Percentiles rank a stretch among this genome's conserved stretches.
phyloP scores from a whole-genome alignment of 2,888 invertebrate genomes.

The Blastobasis adustella region DNA sequence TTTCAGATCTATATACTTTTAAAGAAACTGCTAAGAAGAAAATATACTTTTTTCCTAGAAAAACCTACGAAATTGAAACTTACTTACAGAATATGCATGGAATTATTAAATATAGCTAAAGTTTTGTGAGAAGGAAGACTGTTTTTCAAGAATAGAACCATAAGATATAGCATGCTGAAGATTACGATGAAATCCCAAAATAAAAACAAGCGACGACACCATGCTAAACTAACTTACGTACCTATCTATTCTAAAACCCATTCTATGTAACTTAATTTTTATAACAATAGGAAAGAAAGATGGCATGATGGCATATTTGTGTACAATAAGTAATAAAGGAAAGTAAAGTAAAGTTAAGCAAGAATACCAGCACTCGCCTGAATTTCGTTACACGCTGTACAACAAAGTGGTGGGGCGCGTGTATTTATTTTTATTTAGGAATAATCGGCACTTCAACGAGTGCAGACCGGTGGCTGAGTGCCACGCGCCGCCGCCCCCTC shows the following conservation, averaged over 20 bases:
- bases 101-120: too few species aligned
- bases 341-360: not conserved
- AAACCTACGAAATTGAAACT: too few species aligned
- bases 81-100: too few species aligned
- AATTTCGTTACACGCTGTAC: not conserved
- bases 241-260: not conserved
- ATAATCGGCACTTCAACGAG: conserved; percentile 28
- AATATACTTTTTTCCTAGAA: too few species aligned
- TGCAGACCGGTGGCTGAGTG: conserved; percentile 23
- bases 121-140: too few species aligned
- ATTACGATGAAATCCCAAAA: too few species aligned
- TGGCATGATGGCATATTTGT: not conserved
- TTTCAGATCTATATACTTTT: too few species aligned
- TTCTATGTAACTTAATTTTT: not conserved
- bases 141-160: too few species aligned
- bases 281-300: not conserved
- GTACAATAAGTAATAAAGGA: not conserved
- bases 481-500: not conserved
- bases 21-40: too few species aligned
- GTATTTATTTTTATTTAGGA: conserved; percentile 41
- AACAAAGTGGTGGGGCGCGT: conserved; percentile 14
- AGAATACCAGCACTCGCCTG: not conserved
- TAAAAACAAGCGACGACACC: too few species aligned
- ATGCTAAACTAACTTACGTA: not conserved
- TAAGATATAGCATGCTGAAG: too few species aligned